phyloP scores from a whole-genome alignment of 2,888 invertebrate genomes.

The Machimus atricapillus region DNA sequence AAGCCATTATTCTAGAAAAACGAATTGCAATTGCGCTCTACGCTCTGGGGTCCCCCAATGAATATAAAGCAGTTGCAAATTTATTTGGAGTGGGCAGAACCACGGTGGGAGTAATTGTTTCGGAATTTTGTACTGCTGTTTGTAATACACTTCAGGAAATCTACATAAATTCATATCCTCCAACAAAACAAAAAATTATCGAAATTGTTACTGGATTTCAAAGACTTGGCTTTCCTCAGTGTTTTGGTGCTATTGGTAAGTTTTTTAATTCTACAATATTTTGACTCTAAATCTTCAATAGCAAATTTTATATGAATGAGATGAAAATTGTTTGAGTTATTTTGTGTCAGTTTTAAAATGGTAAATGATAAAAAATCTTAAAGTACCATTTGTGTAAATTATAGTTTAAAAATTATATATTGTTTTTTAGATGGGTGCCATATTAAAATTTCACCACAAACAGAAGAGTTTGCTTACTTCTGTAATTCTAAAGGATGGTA shows the following conservation, averaged over 20 bases:
- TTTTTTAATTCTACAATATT: not conserved
- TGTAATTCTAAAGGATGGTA: slow-evolving; percentile 33
- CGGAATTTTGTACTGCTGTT: not conserved
- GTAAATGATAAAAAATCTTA: too few species aligned
- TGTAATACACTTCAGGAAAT: not conserved
- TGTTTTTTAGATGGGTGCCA: not conserved
- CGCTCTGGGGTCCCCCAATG: not conserved
- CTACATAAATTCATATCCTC: not conserved
- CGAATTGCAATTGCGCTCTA: not conserved
- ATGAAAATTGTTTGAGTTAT: too few species aligned
- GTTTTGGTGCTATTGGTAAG: slow-evolving; percentile 19
- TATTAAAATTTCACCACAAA: slow-evolving; percentile 28
- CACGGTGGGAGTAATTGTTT: slow-evolving; percentile 7
- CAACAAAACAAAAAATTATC: not conserved
- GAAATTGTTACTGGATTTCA: not conserved
- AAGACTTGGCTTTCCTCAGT: slow-evolving; percentile 14
- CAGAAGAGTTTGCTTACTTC: slow-evolving; percentile 25
- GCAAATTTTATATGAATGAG: too few species aligned
- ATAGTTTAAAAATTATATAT: too few species aligned
- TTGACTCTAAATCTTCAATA: too few species aligned
- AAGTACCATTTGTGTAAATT: too few species aligned
- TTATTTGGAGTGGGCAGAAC: slow-evolving; percentile 17
- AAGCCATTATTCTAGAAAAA: not conserved
- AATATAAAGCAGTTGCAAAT: slow-evolving; percentile 9
- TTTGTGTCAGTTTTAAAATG: too few species aligned